Conservation (phyloP, 2,888 invertebrate genomes). For the Caenorhabditis imperialis region DNA sequence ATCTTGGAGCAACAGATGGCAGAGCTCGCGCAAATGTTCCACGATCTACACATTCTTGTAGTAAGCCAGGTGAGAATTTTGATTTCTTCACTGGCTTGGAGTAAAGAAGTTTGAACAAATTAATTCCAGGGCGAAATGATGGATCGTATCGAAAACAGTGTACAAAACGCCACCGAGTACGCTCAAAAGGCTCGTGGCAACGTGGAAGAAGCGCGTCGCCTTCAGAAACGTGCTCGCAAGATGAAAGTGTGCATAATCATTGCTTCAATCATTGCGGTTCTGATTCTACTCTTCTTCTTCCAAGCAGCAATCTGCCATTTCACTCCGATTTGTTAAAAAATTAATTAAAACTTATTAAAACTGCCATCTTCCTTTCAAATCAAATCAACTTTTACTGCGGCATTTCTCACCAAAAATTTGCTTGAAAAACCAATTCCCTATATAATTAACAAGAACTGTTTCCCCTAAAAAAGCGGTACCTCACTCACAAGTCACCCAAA, state of each 20-base stretch:
- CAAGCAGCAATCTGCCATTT: conserved; percentile 60
- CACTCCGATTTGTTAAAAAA: conserved; percentile 58
- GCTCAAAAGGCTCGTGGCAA: conserved; percentile 57
- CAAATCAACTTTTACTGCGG: background rate
- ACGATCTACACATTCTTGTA: conserved; percentile 53
- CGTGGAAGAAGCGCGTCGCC: conserved; percentile 55
- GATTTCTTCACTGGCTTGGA: background rate
- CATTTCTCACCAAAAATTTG: no score
- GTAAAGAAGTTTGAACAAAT: background rate
- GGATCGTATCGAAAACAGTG: conserved; percentile 57
- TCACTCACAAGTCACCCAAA: conserved; percentile 16
- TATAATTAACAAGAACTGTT: no score
- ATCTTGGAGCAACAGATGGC: conserved; percentile 46
- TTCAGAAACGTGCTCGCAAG: conserved; percentile 57
- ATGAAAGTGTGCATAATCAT: conserved; percentile 60
- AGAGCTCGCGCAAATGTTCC: conserved; percentile 54
- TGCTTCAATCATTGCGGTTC: conserved; percentile 34
- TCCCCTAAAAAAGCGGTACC: background rate
- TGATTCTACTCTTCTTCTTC: conserved; percentile 53
- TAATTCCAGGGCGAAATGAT: conserved; percentile 60
- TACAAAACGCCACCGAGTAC: conserved; percentile 57
- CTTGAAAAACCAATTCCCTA: no score
- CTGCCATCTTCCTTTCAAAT: background rate
- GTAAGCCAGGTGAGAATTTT: conserved; percentile 40
- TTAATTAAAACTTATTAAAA: background rate